Conservation (phyloP, 1,140 invertebrate species). For the Pseudomyrmex cubaensis region DNA sequence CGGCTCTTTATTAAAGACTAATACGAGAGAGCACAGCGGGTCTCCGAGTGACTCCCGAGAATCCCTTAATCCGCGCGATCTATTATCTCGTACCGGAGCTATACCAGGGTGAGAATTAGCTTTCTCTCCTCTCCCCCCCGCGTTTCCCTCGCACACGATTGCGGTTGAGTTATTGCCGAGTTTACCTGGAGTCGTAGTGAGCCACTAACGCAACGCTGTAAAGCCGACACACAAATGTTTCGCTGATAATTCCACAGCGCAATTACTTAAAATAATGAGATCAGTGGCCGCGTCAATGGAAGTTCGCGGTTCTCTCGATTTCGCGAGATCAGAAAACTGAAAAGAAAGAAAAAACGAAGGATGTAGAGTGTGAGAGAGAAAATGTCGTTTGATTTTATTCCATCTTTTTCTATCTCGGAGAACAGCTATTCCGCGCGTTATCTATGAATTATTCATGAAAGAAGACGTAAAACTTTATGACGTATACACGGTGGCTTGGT, state of each 20-base stretch:
- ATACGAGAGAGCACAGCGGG: slow-evolving; percentile 16
- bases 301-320: slow-evolving; percentile 9
- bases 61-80: slow-evolving; percentile 74
- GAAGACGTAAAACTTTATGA: slow-evolving; percentile 57
- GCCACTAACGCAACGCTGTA: slow-evolving; percentile 22
- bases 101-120: slow-evolving; percentile 72
- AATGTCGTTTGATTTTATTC: neutral
- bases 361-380: neutral
- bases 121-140: neutral
- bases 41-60: slow-evolving; percentile 28
- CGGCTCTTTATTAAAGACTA: slow-evolving; percentile 62
- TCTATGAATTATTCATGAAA: slow-evolving; percentile 68
- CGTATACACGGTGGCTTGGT: slow-evolving; percentile 27
- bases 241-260: slow-evolving; percentile 70
- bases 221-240: slow-evolving; percentile 66
- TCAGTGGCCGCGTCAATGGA: slow-evolving; percentile 2
- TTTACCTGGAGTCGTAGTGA: slow-evolving; percentile 49
- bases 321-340: neutral
- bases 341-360: neutral
- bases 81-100: slow-evolving; percentile 67
- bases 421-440: slow-evolving; percentile 23
- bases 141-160: slow-evolving; percentile 33
- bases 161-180: slow-evolving; percentile 70
- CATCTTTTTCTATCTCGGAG: slow-evolving; percentile 4
- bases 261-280: slow-evolving; percentile 66